phyloP scores from a whole-genome alignment of 2,797 vertebrate species.

The Sebastes cheni region DNA sequence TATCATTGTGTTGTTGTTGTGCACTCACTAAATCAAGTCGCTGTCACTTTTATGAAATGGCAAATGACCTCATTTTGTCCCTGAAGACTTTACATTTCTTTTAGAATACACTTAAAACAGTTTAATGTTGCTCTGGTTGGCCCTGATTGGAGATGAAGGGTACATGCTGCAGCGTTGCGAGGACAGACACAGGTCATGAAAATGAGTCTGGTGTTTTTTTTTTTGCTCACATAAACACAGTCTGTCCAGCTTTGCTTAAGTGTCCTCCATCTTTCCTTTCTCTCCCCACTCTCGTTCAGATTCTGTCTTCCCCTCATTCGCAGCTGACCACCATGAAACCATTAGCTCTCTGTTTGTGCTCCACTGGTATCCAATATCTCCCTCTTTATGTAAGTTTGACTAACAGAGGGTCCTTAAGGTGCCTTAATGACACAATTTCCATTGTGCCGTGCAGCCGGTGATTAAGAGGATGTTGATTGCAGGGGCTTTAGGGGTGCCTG shows the following conservation, averaged over 20 bases:
- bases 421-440: conserved; percentile 70
- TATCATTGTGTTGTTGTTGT: conserved; percentile 23
- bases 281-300: conserved; percentile 19
- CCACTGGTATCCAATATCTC: conserved; percentile 65
- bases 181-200: conserved; percentile 18
- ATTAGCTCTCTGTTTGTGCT: conserved; percentile 71
- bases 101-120: conserved; percentile 14
- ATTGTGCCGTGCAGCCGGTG: conserved; percentile 60
- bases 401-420: conserved; percentile 63
- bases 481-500: conserved; percentile 70
- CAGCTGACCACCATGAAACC: conserved; percentile 74
- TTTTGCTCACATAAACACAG: conserved; percentile 7
- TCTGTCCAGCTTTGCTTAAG: conserved; percentile 11
- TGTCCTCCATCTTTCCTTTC: conserved; percentile 22
- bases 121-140: neutral
- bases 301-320: conserved; percentile 44
- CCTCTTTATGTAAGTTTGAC: conserved; percentile 65
- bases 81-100: conserved; percentile 1
- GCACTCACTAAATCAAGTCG: neutral
- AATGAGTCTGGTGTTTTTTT: conserved; percentile 6
- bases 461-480: conserved; percentile 79
- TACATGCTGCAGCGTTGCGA: conserved; percentile 1
- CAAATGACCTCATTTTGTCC: neutral
- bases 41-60: conserved; percentile 19
- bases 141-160: conserved; percentile 8